A percentile compares a stretch with the other conserved stretches of the same genome.
phyloP scores from a whole-genome alignment of 1,140 invertebrate genomes.

The Lepidotrigona ventralis region DNA sequence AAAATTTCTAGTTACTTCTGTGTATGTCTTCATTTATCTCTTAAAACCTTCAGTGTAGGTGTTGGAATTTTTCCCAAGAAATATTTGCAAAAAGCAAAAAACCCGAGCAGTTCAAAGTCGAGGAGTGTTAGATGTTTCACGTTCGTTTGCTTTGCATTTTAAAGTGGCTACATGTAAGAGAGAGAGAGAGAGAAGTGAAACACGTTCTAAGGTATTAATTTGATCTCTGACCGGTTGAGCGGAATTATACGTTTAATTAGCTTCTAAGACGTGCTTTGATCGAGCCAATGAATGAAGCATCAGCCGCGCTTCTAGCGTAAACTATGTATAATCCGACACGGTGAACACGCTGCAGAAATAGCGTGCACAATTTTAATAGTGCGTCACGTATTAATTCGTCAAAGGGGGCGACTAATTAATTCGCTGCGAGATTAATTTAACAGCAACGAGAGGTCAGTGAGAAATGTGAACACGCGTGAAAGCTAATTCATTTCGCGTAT shows the following conservation, averaged over 20 bases:
- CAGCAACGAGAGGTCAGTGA: background rate
- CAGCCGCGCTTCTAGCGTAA: background rate
- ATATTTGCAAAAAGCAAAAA: too few species aligned
- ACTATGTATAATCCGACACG: constrained; percentile 21
- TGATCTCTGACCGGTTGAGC: background rate
- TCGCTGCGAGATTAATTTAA: constrained; percentile 38
- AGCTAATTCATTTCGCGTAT: background rate
- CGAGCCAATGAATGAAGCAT: constrained; percentile 45
- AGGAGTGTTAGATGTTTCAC: too few species aligned
- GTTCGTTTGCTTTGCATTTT: background rate
- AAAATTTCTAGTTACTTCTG: too few species aligned
- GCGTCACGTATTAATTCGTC: constrained; percentile 32
- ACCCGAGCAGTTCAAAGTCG: too few species aligned
- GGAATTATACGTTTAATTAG: constrained; percentile 30
- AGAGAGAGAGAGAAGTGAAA: background rate
- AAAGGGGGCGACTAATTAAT: constrained; percentile 38
- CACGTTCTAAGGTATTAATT: background rate
- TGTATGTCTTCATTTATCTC: too few species aligned
- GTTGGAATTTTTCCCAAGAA: too few species aligned
- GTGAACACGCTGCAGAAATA: background rate
- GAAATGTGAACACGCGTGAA: background rate
- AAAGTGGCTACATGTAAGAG: too few species aligned
- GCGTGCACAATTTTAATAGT: constrained; percentile 20
- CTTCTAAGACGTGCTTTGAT: constrained; percentile 23
- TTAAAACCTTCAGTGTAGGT: too few species aligned